Conservation (phyloP, 2,113 vertebrate species). For the Clinocottus analis region DNA sequence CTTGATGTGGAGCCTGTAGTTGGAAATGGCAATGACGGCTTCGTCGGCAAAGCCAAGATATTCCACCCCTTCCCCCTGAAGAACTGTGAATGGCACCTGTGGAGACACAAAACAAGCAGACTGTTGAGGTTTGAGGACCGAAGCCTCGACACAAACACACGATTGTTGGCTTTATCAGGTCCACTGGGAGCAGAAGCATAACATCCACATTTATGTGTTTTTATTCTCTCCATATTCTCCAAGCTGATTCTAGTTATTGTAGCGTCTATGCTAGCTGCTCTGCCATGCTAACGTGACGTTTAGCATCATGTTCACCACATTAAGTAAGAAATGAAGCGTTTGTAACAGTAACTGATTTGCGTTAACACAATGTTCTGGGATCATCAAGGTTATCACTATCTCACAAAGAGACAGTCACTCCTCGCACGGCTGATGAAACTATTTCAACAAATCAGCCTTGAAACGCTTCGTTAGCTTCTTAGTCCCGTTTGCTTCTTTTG, state of each 20-base stretch:
- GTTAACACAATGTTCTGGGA: not conserved
- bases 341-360: not conserved
- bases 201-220: too few relatives aligned
- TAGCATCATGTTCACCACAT: not conserved
- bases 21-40: constrained; percentile 96
- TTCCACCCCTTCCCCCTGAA: constrained; percentile 98
- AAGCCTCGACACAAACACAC: not conserved
- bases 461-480: not conserved
- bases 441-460: not conserved
- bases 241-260: not conserved
- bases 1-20: constrained; percentile 99
- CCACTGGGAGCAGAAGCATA: not conserved
- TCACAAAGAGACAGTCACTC: not conserved
- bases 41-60: constrained; percentile 95
- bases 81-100: constrained; percentile 95
- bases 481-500: not conserved
- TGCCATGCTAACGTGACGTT: not conserved
- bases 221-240: constrained; percentile 2
- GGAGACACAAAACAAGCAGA: constrained; percentile 50
- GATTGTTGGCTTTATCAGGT: constrained; percentile 15
- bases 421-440: not conserved
- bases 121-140: not conserved
- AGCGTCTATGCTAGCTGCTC: not conserved
- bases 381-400: not conserved
- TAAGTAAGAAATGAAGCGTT: not conserved